Percentiles rank a stretch among this genome's conserved stretches.
Conservation (phyloP, 1,140 invertebrate species). For the Bombus vancouverensis region DNA sequence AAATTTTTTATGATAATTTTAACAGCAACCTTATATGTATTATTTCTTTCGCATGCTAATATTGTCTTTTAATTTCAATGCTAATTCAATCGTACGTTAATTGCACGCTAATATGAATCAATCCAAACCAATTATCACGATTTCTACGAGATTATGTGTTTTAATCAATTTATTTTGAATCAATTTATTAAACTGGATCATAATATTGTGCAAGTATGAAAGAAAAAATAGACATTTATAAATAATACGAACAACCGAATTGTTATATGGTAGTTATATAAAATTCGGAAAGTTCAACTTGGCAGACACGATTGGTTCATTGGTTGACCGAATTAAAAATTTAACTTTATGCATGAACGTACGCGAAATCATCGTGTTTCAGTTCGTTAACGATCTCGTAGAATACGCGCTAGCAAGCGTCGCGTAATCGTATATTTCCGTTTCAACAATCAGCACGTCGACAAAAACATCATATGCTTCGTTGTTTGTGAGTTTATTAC, state of each 20-base stretch:
- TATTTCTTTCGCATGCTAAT: too few species aligned
- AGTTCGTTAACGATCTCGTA: constrained; percentile 9
- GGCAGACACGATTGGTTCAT: neutral
- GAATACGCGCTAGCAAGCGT: neutral
- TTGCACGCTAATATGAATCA: too few species aligned
- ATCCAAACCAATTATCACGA: too few species aligned
- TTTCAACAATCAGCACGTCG: neutral
- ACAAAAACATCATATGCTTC: neutral
- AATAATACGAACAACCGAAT: too few species aligned
- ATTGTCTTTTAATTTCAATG: too few species aligned
- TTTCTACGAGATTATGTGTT: too few species aligned
- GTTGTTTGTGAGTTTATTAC: neutral
- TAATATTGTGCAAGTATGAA: too few species aligned
- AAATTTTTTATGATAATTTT: neutral
- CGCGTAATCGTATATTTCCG: neutral
- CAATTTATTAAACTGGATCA: too few species aligned
- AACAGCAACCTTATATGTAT: neutral
- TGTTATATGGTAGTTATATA: neutral
- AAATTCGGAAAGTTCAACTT: neutral
- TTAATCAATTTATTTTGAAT: too few species aligned
- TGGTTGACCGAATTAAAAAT: neutral
- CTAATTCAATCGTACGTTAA: too few species aligned
- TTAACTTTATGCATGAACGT: neutral
- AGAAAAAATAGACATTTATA: too few species aligned
- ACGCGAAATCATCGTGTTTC: neutral